phyloP scores from a whole-genome alignment of 2,888 invertebrate genomes.

The Drosophila suboccidentalis region DNA sequence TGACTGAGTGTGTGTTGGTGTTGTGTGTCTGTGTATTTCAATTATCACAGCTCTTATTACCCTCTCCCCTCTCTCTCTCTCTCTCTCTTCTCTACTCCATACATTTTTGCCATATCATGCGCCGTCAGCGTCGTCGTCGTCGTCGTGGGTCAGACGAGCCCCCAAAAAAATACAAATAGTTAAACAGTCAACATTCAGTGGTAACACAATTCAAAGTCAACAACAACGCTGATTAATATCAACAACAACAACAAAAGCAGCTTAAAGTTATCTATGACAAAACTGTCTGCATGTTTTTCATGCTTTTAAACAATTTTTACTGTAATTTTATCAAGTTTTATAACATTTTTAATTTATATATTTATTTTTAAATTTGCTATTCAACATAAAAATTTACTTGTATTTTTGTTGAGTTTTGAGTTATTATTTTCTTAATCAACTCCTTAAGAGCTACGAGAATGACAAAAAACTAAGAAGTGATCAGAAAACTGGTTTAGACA shows the following conservation, averaged over 20 bases:
- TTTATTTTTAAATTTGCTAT: too few species aligned
- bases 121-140: slow-evolving; percentile 25
- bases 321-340: too few species aligned
- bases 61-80: not conserved
- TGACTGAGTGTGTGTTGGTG: slow-evolving; percentile 1
- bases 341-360: too few species aligned
- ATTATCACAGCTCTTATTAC: slow-evolving; percentile 45
- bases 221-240: slow-evolving; percentile 27
- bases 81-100: not conserved
- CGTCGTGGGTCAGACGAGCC: slow-evolving; percentile 41
- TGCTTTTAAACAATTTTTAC: too few species aligned
- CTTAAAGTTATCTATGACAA: slow-evolving; percentile 24
- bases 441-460: too few species aligned
- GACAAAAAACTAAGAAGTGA: not conserved
- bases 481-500: not conserved
- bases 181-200: slow-evolving; percentile 22
- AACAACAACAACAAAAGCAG: not conserved
- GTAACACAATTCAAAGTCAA: slow-evolving; percentile 46
- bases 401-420: too few species aligned
- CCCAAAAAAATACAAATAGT: slow-evolving; percentile 40
- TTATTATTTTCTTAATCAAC: too few species aligned
- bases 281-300: not conserved
- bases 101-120: slow-evolving; percentile 35
- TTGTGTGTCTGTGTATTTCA: slow-evolving; percentile 26
- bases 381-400: too few species aligned